Base-by-base conservation (phyloP, 1,140 invertebrate genomes). In the Drosophila hydei region DNA sequence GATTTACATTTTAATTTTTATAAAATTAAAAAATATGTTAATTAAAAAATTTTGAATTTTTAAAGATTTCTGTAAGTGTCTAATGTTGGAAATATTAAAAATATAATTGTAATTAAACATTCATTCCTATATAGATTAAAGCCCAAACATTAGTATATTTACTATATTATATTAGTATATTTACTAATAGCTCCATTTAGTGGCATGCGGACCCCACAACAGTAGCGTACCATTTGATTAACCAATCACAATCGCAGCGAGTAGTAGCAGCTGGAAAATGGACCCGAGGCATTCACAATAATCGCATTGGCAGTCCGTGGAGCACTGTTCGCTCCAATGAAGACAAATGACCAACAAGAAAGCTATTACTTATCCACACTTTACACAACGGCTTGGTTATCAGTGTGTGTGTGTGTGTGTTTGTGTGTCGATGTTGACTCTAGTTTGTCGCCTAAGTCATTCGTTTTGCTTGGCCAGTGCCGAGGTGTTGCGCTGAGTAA, bases 351-450 rank as follows among this genome's bases (percentile, higher is more conserved):
- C 75, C 81, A 75, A 56, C 75, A 77, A 69, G 75, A 69, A 78
- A 79, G 77, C 81, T 85, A 91, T 91, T 90, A 91, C 90, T 90
- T 91, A 88, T 83, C 80, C 75, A 63, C 75, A 85, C 62, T 89
- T 69, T 60, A 72, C 72, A 62, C 75, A 73, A 48, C 40, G n/a
- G 23, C 36, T 38, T 3, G 45, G 43, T 67, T 50, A 52, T 75
- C 77, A 72, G 25, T 38, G 12, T 40, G 21, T 68, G 9, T 63
- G 27, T 75, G 19, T 21, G 8, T 30, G 33, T 43, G 42, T 52
- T 9, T 42, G 47, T 36, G 33, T 61, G 27, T 21, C 33, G 21
- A 43, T 36, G 40, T 23, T 45, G 40, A 54, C 43, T 55, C 72
- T 21, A 76, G 80, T 88, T 77, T 85, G 81, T 85, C 81, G 81